A percentile compares a stretch with the other conserved stretches of the same genome.
Evolutionary conservation across 2,888 invertebrate genomes (phyloP).

Genomic region (Meteorus cinctellus): DNA sequence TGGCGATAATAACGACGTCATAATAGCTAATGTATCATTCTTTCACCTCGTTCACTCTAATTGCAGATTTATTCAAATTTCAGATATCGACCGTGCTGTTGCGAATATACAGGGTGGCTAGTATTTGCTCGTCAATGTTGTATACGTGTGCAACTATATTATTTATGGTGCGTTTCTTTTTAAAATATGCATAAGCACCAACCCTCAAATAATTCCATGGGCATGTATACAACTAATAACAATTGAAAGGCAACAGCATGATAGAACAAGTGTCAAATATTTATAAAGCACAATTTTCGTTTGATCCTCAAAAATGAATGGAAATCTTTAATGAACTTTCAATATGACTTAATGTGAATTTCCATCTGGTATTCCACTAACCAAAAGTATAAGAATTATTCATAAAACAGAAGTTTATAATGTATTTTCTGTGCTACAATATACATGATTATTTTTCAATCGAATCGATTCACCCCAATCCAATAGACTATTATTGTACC

Average conservation of each 20-base stretch:
- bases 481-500: too few species aligned
- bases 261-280: neutral
- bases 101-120: neutral
- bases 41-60: neutral
- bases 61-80: slow-evolving; percentile 9
- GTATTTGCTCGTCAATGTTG: neutral
- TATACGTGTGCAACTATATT: neutral
- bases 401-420: too few species aligned
- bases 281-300: neutral
- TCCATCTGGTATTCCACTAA: too few species aligned
- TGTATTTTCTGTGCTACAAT: too few species aligned
- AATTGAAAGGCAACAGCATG: neutral
- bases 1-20: neutral
- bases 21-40: neutral
- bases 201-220: neutral
- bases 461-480: too few species aligned
- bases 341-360: too few species aligned
- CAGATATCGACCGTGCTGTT: neutral
- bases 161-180: neutral
- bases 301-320: too few species aligned
- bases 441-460: too few species aligned
- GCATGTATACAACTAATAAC: neutral
- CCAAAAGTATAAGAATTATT: too few species aligned
- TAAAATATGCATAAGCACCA: neutral
- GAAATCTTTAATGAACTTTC: too few species aligned